Evolutionary conservation across 2,888 invertebrate genomes (phyloP).

Genomic region (Deilephila porcellus): DNA sequence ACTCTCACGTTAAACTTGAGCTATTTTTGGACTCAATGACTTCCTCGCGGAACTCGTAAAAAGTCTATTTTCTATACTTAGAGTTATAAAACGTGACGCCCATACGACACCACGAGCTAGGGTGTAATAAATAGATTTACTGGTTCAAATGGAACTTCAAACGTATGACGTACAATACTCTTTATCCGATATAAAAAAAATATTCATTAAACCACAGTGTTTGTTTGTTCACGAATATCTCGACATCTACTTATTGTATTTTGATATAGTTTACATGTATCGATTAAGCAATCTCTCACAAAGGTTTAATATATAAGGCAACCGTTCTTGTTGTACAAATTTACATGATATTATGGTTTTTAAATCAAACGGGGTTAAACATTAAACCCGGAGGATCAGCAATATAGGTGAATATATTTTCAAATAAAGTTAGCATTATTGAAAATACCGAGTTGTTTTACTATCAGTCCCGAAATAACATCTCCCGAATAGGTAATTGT

Average conservation of each 20-base stretch:
- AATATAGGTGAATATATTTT: too few species aligned
- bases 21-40: constrained; percentile 52
- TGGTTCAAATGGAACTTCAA: background rate
- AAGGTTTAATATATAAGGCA: too few species aligned
- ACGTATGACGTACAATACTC: background rate
- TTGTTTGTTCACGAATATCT: background rate
- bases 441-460: background rate
- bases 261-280: too few species aligned
- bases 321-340: too few species aligned
- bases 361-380: too few species aligned
- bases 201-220: background rate
- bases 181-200: background rate
- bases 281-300: too few species aligned
- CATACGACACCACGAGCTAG: constrained; percentile 42
- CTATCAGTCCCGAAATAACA: background rate
- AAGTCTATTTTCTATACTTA: constrained; percentile 58
- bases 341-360: too few species aligned
- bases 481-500: background rate
- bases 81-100: constrained; percentile 61
- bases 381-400: too few species aligned
- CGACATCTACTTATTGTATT: background rate
- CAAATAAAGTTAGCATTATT: too few species aligned
- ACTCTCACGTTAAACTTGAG: constrained; percentile 37
- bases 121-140: background rate
- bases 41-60: constrained; percentile 59